Base-by-base conservation (phyloP, 2,797 vertebrate genomes). In the Spondyliosoma cantharus region DNA sequence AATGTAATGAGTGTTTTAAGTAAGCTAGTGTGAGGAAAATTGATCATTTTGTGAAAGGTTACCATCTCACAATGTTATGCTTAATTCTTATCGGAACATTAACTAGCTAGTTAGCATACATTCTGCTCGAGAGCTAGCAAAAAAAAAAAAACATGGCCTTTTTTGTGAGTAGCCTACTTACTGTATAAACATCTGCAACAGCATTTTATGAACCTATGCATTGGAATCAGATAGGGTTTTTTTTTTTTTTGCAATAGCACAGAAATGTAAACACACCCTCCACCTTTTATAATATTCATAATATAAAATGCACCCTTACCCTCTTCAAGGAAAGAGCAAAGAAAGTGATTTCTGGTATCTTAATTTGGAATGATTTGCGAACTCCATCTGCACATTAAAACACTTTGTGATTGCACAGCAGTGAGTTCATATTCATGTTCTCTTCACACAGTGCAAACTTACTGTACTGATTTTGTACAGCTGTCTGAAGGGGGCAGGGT, bases 401-500 rank as follows among this genome's bases (percentile, higher is more conserved):
- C 3, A 24, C 19, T 13, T 16, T 5, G 20, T 20, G 7, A 25
- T 7, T 45, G 4, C 7, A 42, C 24, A 73, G 1, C 22, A 54
- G 0, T 15, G 5, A 20, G 4, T 22, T 22, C 0, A 0, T 20
- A 5, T 66, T 5, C 37, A 37, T 11, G 37, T 37, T 9, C 37
- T 37, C 37, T 37, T 11, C 2, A 37, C 9, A 16, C 15, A 46
- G 11, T 29, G 52, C 27, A 16, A 14, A n/a, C 17, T 53, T n/a
- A 72, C 24, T 1, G 56, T 80, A 64, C 54, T 58, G 60, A 49
- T 74, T 68, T 48, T 8, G 15, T 43, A 6, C 0, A 12, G 20
- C 1, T 52, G 29, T 24, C 22, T 61, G 48, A 3, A 3, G 1
- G 0, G 12, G 42, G 24, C 4, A 13, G 20, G 12, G 22, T 37